A percentile compares a stretch with the other conserved stretches of the same genome.
Conservation (phyloP, 2,888 invertebrate genomes). For the Folsomia manolachei region DNA sequence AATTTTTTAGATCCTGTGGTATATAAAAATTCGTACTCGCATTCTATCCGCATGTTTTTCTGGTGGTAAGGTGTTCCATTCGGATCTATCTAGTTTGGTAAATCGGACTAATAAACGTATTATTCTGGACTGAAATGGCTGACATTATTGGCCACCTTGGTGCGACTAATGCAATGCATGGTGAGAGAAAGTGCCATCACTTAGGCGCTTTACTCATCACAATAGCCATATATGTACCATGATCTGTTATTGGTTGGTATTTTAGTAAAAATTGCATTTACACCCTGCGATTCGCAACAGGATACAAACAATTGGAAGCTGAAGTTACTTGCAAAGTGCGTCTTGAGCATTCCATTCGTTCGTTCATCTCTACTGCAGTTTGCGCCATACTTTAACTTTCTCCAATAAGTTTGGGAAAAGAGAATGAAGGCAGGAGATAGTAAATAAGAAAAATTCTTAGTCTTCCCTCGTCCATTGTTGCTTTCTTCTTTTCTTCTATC, state of each 20-base stretch:
- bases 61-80: no score
- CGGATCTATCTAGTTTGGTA: not conserved
- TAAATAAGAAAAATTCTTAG: constrained; percentile 31
- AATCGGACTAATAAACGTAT: no score
- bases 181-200: no score
- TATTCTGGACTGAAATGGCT: not conserved
- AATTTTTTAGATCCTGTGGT: not conserved
- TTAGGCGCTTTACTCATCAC: no score
- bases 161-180: not conserved
- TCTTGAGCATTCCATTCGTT: not conserved
- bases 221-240: no score
- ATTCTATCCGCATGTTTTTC: not conserved
- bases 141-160: not conserved
- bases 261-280: no score
- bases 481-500: not conserved
- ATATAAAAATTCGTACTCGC: no score
- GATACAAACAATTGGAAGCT: no score
- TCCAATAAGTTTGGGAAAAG: not conserved
- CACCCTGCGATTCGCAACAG: no score
- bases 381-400: not conserved
- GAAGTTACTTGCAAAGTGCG: not conserved
- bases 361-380: not conserved
- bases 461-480: constrained; percentile 44
- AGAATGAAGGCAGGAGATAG: not conserved
- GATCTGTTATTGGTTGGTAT: no score